A percentile compares a stretch with the other conserved stretches of the same genome.
Evolutionary conservation across 2,797 vertebrate species (phyloP).

Genomic region (Dendrocincla fuliginosa): DNA sequence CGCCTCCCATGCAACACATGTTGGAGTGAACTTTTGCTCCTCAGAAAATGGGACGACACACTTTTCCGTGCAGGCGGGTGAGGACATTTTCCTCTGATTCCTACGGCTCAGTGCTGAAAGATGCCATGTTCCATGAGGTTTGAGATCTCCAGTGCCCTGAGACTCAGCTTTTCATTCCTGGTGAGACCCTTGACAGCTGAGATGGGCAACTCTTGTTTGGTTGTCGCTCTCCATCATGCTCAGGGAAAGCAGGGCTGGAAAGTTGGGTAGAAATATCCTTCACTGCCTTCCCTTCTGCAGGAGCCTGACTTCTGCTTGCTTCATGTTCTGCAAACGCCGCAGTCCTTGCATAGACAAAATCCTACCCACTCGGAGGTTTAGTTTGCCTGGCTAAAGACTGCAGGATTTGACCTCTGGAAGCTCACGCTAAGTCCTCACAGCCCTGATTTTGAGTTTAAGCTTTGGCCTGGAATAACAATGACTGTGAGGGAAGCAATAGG

Average conservation of each 20-base stretch:
- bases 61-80: not conserved
- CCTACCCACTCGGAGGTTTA: not conserved
- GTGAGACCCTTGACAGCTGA: not conserved
- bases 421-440: conserved; percentile 62
- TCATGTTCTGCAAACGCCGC: not conserved
- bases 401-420: conserved; percentile 51
- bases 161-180: not conserved
- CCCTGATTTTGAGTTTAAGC: conserved; percentile 73
- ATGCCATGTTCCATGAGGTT: not conserved
- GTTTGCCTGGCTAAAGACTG: conserved; percentile 1
- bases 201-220: accelerated
- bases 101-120: not conserved
- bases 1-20: conserved; percentile 49
- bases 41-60: not conserved
- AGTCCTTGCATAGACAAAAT: not conserved
- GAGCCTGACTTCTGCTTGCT: not conserved
- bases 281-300: not conserved
- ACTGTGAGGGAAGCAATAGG: conserved; percentile 64
- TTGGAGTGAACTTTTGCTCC: conserved; percentile 23
- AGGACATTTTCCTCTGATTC: not conserved
- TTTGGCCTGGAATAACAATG: conserved; percentile 76
- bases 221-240: not conserved
- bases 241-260: not conserved
- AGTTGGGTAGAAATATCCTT: not conserved
- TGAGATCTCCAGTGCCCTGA: not conserved